phyloP scores from a whole-genome alignment of 2,888 invertebrate species.

The Caradrina kadenii region DNA sequence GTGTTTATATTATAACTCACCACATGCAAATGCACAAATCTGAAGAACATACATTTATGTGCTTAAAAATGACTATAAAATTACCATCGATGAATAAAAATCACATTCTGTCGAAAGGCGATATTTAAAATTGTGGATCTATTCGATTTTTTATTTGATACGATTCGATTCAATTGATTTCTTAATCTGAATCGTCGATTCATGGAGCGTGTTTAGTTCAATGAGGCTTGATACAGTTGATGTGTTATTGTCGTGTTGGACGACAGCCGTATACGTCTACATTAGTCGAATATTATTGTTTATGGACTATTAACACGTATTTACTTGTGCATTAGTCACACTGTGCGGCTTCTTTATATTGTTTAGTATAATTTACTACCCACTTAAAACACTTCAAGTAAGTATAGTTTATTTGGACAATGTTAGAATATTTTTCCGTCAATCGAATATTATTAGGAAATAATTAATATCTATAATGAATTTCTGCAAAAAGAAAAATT shows the following conservation, averaged over 20 bases:
- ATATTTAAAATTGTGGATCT: conserved; percentile 67
- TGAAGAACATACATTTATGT: conserved; percentile 63
- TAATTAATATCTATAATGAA: neutral
- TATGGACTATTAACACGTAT: conserved; percentile 80
- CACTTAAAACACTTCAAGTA: conserved; percentile 37
- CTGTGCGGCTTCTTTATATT: conserved; percentile 66
- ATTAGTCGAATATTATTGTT: conserved; percentile 85
- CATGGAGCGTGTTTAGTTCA: conserved; percentile 84
- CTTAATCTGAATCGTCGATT: conserved; percentile 80
- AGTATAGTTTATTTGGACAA: conserved; percentile 31
- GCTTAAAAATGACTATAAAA: conserved; percentile 70
- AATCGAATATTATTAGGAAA: neutral
- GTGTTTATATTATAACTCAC: conserved; percentile 67
- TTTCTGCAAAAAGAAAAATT: neutral
- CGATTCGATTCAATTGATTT: conserved; percentile 77
- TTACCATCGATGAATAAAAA: conserved; percentile 77
- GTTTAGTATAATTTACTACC: conserved; percentile 47
- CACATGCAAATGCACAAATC: conserved; percentile 60
- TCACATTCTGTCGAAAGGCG: conserved; percentile 65
- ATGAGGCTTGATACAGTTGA: conserved; percentile 87
- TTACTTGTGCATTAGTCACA: conserved; percentile 75
- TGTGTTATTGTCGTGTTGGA: conserved; percentile 85
- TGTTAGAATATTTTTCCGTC: neutral
- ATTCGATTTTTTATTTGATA: conserved; percentile 72
- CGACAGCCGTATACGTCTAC: conserved; percentile 85